Conservation (phyloP, 1,140 invertebrate species). For the Argopecten irradians region DNA sequence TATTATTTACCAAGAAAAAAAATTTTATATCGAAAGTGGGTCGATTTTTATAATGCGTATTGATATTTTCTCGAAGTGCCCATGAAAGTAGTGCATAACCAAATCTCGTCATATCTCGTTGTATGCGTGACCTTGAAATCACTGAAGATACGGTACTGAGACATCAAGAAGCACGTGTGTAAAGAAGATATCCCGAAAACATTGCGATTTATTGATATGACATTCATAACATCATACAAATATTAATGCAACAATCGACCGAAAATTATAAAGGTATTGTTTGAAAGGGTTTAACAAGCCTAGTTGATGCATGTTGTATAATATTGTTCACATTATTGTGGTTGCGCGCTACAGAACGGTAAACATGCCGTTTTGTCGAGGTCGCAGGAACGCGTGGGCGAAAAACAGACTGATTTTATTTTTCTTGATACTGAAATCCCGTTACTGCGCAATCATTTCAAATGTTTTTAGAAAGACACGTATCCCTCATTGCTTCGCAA, state of each 20-base stretch:
- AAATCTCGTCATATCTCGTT: conserved; percentile 10
- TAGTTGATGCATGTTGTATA: background rate
- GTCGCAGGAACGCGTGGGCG: background rate
- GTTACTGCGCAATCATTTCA: background rate
- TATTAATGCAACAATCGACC: background rate
- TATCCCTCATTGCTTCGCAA: no score
- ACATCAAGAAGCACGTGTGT: conserved; percentile 6
- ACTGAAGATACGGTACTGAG: background rate
- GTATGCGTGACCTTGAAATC: background rate
- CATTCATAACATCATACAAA: background rate
- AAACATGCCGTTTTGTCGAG: conserved; percentile 20
- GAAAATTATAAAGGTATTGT: background rate
- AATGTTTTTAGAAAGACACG: no score
- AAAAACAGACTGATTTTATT: background rate
- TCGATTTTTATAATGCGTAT: conserved; percentile 16
- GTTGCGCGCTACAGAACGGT: background rate
- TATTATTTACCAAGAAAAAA: background rate
- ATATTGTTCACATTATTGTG: background rate
- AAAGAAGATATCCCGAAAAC: background rate
- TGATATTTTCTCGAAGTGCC: conserved; percentile 27
- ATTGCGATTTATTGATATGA: conserved; percentile 9
- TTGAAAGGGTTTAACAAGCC: background rate
- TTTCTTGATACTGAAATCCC: background rate
- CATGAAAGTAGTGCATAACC: conserved; percentile 24
- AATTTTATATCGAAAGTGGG: conserved; percentile 16